These are phyloP conservation scores for Eupithecia tripunctaria DNA, from an alignment of 2,888 invertebrate genomes.

Conservation along the genomic window DNA sequence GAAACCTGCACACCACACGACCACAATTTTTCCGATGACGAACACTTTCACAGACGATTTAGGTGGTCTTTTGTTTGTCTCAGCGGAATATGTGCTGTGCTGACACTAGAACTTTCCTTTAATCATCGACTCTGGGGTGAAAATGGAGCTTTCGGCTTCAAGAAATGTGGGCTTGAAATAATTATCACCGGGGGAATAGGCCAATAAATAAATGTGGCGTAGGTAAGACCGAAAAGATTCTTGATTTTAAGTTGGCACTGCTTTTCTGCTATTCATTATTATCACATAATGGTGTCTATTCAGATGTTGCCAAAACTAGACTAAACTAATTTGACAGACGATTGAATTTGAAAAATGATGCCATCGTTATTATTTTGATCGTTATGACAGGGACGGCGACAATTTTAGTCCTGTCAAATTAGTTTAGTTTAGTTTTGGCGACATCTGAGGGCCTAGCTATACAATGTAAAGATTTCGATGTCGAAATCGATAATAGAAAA, in stretches of 20 bases:
- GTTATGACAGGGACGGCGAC: too few species aligned
- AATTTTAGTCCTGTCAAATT: too few species aligned
- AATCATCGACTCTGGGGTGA: not conserved
- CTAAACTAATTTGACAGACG: too few species aligned
- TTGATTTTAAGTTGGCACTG: not conserved
- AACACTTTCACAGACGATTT: conserved; percentile 58
- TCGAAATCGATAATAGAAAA: too few species aligned
- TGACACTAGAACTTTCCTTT: not conserved
- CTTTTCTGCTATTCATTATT: not conserved
- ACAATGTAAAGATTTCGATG: too few species aligned
- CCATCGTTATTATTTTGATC: too few species aligned
- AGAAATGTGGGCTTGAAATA: not conserved
- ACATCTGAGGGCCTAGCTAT: too few species aligned
- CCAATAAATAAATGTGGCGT: not conserved
- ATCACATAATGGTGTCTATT: too few species aligned
- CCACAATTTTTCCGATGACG: conserved; percentile 67
- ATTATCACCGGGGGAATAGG: not conserved
- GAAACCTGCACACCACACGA: conserved; percentile 45
- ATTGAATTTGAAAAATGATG: too few species aligned
- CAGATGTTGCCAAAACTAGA: too few species aligned
- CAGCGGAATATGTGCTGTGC: conserved; percentile 2
- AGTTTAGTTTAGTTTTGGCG: too few species aligned
- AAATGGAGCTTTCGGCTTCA: not conserved
- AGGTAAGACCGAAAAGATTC: not conserved
- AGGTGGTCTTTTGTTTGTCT: conserved; percentile 37